These are phyloP conservation scores for Philopedon plagiatum DNA, from an alignment of 2,888 invertebrate species.

Conservation along the genomic window DNA sequence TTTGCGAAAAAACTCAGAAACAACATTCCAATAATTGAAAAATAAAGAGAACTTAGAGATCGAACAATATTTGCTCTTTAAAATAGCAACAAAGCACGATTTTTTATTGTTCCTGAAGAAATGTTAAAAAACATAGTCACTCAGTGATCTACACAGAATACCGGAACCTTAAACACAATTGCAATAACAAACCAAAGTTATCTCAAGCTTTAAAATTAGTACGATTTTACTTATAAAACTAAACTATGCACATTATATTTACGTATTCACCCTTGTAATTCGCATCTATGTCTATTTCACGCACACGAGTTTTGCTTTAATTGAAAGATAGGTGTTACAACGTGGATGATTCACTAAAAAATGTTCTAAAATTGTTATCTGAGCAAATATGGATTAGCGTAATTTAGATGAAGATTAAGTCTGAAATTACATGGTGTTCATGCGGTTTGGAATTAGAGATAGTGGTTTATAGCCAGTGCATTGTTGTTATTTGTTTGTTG, in stretches of 20 bases:
- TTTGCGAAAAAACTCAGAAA: no score
- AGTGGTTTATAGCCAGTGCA: not conserved
- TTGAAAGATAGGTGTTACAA: slow-evolving; percentile 1
- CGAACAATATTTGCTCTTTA: no score
- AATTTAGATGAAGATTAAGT: slow-evolving; percentile 31
- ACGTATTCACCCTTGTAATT: not conserved
- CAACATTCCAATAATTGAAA: no score
- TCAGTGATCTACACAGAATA: no score
- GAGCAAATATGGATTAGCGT: slow-evolving; percentile 43
- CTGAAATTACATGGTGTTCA: slow-evolving; percentile 25
- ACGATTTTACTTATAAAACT: no score
- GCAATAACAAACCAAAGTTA: no score
- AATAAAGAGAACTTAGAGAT: no score
- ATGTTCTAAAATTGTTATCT: slow-evolving; percentile 37
- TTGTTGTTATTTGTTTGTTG: not conserved
- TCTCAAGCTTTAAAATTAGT: no score
- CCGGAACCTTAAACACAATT: no score
- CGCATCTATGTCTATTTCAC: not conserved
- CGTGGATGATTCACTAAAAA: slow-evolving; percentile 19
- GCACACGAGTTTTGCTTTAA: not conserved
- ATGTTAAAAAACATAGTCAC: no score
- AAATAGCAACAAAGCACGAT: no score
- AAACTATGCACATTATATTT: not conserved
- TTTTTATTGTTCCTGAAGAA: no score
- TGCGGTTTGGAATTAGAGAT: slow-evolving; percentile 7